Conservation (phyloP, 1,140 invertebrate species). For the Leptinotarsa defecta region DNA sequence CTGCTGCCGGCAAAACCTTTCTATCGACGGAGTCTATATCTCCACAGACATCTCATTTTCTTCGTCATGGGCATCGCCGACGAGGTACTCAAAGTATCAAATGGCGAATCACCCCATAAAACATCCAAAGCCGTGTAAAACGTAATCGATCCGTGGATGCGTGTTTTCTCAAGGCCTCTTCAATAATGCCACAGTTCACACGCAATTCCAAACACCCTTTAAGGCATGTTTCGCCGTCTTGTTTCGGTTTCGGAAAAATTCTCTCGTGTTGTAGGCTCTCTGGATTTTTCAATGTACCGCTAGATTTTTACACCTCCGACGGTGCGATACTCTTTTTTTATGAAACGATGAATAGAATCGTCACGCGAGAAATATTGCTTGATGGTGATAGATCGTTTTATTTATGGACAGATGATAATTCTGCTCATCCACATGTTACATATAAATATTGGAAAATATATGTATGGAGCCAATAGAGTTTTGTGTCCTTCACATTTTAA, state of each 20-base stretch:
- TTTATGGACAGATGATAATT: too few species aligned
- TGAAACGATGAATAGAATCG: neutral
- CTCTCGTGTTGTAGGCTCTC: neutral
- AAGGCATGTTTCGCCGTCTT: conserved; percentile 26
- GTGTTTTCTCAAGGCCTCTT: conserved; percentile 11
- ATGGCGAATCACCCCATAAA: conserved; percentile 26
- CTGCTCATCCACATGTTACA: too few species aligned
- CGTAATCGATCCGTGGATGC: conserved; percentile 13
- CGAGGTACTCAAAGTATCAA: conserved; percentile 32
- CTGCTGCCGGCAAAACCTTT: neutral
- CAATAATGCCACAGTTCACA: conserved; percentile 16
- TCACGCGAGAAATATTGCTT: neutral
- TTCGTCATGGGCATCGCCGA: neutral
- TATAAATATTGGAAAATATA: too few species aligned
- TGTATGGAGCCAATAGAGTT: too few species aligned
- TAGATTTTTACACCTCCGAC: conserved; percentile 26
- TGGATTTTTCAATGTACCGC: conserved; percentile 20
- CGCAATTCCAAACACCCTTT: conserved; percentile 22
- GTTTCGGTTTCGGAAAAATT: neutral
- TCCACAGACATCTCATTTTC: neutral
- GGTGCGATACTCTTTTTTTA: conserved; percentile 10
- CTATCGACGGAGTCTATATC: neutral
- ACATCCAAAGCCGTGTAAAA: neutral
- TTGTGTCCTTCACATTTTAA: too few species aligned
- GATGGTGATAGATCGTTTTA: neutral